phyloP scores from a whole-genome alignment of 2,797 vertebrate species.

The Myotis daubentonii region DNA sequence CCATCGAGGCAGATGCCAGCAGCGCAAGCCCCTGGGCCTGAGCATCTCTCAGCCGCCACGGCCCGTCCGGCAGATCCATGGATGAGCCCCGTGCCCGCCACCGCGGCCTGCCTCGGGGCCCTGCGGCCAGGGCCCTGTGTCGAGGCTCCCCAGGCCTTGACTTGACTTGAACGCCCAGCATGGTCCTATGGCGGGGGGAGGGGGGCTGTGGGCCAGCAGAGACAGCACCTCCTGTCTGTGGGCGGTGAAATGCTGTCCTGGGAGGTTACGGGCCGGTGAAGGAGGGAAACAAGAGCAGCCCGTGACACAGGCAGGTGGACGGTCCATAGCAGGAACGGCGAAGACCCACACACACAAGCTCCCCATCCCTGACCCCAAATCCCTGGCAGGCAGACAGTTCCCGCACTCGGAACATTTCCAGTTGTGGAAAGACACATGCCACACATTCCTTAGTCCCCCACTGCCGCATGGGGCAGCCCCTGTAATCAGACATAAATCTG shows the following conservation, averaged over 20 bases:
- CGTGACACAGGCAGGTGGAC: rapidly evolving
- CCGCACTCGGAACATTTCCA: neutral
- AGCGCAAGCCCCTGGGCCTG: rapidly evolving
- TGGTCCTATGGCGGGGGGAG: rapidly evolving
- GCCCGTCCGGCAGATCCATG: rapidly evolving
- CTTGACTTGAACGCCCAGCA: neutral
- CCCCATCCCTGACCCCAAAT: neutral
- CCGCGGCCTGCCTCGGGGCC: neutral
- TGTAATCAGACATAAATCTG: rapidly evolving
- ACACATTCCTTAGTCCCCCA: neutral
- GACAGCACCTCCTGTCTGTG: neutral
- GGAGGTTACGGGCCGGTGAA: neutral
- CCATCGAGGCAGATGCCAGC: rapidly evolving
- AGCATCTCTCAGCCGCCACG: rapidly evolving
- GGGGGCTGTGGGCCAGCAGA: neutral
- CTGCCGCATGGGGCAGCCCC: neutral
- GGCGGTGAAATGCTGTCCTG: rapidly evolving
- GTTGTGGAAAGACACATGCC: neutral
- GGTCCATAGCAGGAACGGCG: rapidly evolving
- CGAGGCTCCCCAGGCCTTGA: neutral
- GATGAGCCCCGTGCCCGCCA: rapidly evolving
- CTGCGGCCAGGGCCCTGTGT: neutral
- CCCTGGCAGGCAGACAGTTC: neutral
- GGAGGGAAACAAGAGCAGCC: neutral
- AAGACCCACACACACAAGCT: rapidly evolving